A percentile compares a stretch with the other conserved stretches of the same genome.
These are phyloP conservation scores for Syndactyla subalaris DNA, from an alignment of 2,797 vertebrate species.

Conservation along the genomic window DNA sequence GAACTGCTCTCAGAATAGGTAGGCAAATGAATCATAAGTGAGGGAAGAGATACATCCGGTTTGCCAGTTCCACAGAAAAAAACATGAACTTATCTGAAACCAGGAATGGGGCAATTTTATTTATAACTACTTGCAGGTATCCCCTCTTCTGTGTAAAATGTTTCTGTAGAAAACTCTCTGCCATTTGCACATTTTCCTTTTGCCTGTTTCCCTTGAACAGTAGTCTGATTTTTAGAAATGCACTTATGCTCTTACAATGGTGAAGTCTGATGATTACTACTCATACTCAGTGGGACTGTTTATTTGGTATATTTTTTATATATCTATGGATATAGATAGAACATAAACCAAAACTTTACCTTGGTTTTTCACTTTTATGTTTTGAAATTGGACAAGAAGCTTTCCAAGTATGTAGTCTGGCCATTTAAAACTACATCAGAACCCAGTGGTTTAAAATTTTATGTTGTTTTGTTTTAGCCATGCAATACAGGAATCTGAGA, in stretches of 20 bases:
- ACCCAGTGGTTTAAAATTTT: neutral
- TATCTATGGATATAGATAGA: neutral
- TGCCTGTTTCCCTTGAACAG: neutral
- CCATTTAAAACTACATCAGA: neutral
- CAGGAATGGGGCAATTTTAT: neutral
- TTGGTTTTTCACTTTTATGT: neutral
- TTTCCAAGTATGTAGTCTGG: neutral
- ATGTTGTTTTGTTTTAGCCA: neutral
- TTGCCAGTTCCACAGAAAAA: neutral
- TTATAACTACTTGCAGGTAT: neutral
- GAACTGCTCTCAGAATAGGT: neutral
- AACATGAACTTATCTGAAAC: neutral
- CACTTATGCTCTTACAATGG: neutral
- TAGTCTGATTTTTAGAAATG: neutral
- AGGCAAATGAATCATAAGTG: neutral
- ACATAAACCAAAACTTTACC: neutral
- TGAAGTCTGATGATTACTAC: neutral
- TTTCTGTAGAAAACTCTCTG: neutral
- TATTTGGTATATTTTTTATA: neutral
- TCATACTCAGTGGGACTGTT: neutral
- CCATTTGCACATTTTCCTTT: neutral
- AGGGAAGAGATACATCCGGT: neutral
- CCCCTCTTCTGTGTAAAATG: neutral
- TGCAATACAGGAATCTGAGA: neutral
- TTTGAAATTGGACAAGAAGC: neutral